Evolutionary conservation across 2,797 vertebrate species (phyloP).

Genomic region (Vireo griseus): DNA sequence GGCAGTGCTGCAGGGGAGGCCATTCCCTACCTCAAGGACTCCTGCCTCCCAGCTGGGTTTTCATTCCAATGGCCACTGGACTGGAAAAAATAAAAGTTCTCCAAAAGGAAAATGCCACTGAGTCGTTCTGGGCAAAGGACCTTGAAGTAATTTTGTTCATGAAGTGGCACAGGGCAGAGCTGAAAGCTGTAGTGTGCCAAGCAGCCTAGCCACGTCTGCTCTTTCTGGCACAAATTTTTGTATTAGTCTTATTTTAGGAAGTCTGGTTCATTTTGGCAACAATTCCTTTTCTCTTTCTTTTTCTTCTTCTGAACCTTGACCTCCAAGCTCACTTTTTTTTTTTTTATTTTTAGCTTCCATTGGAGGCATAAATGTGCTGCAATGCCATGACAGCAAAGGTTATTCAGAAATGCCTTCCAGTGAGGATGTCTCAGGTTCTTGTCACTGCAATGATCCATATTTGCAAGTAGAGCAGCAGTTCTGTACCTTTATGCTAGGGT

Average conservation of each 20-base stretch:
- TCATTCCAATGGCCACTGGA: not conserved
- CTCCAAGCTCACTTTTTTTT: not conserved
- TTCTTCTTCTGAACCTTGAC: not conserved
- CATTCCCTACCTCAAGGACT: rapidly evolving
- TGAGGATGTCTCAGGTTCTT: not conserved
- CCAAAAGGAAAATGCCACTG: not conserved
- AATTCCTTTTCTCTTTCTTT: not conserved
- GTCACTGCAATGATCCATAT: rapidly evolving
- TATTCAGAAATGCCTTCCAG: not conserved
- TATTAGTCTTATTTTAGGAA: not conserved
- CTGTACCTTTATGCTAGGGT: not conserved
- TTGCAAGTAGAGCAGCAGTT: not conserved
- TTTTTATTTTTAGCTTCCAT: not conserved
- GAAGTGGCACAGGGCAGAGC: not conserved
- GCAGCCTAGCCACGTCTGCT: not conserved
- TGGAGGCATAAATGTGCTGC: not conserved
- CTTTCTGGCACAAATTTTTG: not conserved
- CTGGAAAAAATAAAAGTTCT: not conserved
- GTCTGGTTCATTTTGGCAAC: not conserved
- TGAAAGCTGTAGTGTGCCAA: not conserved
- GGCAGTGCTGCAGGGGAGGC: not conserved
- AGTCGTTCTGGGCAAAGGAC: not conserved
- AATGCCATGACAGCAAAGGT: not conserved
- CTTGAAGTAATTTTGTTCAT: not conserved
- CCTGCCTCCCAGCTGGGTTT: not conserved